These are phyloP conservation scores for Neria commutata DNA, from an alignment of 2,888 invertebrate genomes.

Conservation along the genomic window DNA sequence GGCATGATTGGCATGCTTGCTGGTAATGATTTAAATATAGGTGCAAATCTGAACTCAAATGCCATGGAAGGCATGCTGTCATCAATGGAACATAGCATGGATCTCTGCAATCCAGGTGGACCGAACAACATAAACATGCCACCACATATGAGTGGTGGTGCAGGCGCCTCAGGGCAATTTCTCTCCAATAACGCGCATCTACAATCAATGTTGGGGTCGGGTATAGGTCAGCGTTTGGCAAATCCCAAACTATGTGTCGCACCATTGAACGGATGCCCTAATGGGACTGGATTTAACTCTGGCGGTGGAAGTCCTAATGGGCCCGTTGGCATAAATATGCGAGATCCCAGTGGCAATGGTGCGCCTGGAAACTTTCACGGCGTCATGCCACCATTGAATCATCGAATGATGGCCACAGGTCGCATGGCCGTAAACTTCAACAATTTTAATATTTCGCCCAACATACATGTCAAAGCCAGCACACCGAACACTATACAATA, in stretches of 20 bases:
- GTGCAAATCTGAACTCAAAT: slow-evolving; percentile 33
- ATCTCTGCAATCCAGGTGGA: slow-evolving; percentile 47
- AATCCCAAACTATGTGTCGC: slow-evolving; percentile 71
- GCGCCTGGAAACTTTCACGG: slow-evolving; percentile 62
- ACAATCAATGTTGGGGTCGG: slow-evolving; percentile 62
- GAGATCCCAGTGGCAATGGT: too few relatives aligned
- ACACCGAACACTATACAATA: slow-evolving; percentile 98
- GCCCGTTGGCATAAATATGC: slow-evolving; percentile 25
- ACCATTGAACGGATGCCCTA: slow-evolving; percentile 43
- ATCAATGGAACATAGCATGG: slow-evolving; percentile 53
- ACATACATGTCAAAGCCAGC: slow-evolving; percentile 93
- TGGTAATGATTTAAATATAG: slow-evolving; percentile 47
- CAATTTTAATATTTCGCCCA: slow-evolving; percentile 67
- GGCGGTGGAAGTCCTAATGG: background rate
- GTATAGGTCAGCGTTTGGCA: slow-evolving; percentile 63
- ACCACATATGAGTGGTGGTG: slow-evolving; percentile 31
- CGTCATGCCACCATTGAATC: slow-evolving; percentile 53
- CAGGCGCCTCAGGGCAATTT: slow-evolving; percentile 36
- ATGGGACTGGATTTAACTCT: slow-evolving; percentile 51
- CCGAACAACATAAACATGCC: slow-evolving; percentile 29
- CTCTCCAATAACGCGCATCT: slow-evolving; percentile 46
- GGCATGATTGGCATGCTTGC: slow-evolving; percentile 41
- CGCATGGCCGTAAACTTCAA: slow-evolving; percentile 68
- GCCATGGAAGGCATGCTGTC: slow-evolving; percentile 50
- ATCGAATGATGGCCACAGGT: slow-evolving; percentile 70